phyloP scores from a whole-genome alignment of 35 echinoderm and acorn worm species.

The Holothuria glaberrima region DNA sequence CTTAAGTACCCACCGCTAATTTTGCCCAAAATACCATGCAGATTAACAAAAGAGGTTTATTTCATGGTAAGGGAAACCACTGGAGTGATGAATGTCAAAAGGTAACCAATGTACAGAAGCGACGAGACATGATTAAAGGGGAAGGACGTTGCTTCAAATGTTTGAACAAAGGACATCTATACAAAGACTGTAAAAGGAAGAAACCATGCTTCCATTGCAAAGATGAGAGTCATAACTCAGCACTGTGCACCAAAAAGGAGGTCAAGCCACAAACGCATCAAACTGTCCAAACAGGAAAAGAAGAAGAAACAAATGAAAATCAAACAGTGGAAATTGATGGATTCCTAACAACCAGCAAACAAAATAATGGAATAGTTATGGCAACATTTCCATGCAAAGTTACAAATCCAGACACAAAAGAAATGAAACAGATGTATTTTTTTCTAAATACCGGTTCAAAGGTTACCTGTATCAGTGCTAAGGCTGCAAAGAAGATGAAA shows the following conservation, averaged over 20 bases:
- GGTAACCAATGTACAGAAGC: background rate
- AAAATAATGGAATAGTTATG: constrained; percentile 7
- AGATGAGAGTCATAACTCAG: constrained; percentile 1
- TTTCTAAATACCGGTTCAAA: background rate
- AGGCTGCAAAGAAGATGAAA: background rate
- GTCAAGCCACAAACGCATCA: background rate
- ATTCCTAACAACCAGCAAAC: background rate
- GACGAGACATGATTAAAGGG: constrained; percentile 8
- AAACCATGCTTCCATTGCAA: constrained; percentile 30
- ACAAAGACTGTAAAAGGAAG: constrained; percentile 6
- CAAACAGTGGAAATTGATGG: background rate
- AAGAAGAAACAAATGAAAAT: background rate
- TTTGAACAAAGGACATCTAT: too few species aligned
- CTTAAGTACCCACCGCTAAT: too few species aligned
- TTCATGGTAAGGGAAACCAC: background rate
- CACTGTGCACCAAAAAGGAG: background rate
- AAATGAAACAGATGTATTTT: background rate
- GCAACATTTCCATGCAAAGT: background rate
- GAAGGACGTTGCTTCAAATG: constrained; percentile 22
- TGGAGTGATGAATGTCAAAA: background rate
- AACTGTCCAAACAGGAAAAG: constrained; percentile 1
- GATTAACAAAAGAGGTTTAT: background rate
- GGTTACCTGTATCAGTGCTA: too few species aligned
- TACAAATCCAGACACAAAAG: background rate
- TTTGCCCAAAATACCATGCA: background rate